Evolutionary conservation across 2,113 vertebrate species (phyloP).

Genomic region (Nansenia antarctica): DNA sequence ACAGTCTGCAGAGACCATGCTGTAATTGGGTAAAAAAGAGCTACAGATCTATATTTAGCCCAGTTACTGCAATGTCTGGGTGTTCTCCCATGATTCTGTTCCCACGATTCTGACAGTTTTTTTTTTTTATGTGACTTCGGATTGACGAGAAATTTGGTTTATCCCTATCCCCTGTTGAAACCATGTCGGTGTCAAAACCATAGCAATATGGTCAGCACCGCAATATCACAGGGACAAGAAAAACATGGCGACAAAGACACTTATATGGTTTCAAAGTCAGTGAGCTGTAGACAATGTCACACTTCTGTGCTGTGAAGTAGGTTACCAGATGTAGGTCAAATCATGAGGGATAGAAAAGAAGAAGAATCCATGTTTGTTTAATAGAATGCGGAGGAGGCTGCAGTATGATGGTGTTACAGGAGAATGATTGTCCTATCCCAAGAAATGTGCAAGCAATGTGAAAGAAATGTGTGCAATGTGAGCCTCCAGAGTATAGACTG

Average conservation of each 20-base stretch:
- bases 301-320: conserved; percentile 53
- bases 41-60: conserved; percentile 70
- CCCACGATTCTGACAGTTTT: conserved; percentile 43
- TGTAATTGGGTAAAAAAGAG: conserved; percentile 55
- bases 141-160: conserved; percentile 33
- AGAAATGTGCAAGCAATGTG: conserved; percentile 3
- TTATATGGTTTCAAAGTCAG: conserved; percentile 23
- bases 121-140: conserved; percentile 27
- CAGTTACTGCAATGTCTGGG: conserved; percentile 65
- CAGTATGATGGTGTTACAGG: not conserved
- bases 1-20: conserved; percentile 58
- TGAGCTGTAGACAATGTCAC: conserved; percentile 19
- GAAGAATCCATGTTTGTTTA: conserved; percentile 45
- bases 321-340: conserved; percentile 73
- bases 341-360: conserved; percentile 38
- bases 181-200: conserved; percentile 1
- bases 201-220: conserved; percentile 20
- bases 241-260: conserved; percentile 10
- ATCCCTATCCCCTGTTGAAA: conserved; percentile 20
- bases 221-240: conserved; percentile 1
- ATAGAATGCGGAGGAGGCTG: conserved; percentile 29
- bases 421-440: not conserved
- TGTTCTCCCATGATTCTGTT: too few relatives aligned
- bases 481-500: conserved; percentile 10
- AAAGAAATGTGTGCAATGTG: not conserved